Evolutionary conservation across 2,888 invertebrate species (phyloP).

Genomic region (Bugula neritina): DNA sequence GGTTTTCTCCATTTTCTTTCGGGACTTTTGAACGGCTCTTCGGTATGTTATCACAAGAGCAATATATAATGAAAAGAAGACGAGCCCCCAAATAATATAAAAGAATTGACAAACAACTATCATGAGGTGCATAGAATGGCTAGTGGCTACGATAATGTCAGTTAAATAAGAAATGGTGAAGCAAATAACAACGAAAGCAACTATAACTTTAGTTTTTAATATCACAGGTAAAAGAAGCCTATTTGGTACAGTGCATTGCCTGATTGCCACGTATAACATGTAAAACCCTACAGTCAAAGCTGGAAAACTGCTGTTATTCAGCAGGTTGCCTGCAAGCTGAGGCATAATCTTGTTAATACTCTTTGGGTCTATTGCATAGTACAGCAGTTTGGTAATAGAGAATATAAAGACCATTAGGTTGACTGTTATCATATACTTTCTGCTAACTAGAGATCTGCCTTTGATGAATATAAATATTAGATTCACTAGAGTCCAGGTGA

Average conservation of each 20-base stretch:
- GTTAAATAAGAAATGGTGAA: slow-evolving; percentile 6
- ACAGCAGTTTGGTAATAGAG: slow-evolving; percentile 15
- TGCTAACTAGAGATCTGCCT: slow-evolving; percentile 2
- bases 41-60: not conserved
- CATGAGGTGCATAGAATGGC: slow-evolving; percentile 8
- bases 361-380: slow-evolving; percentile 2
- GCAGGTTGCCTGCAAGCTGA: not conserved
- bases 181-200: not conserved
- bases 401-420: slow-evolving; percentile 21
- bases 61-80: not conserved
- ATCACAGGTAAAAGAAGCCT: not conserved
- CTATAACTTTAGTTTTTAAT: slow-evolving; percentile 8
- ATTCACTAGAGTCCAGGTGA: slow-evolving; percentile 2
- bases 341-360: slow-evolving; percentile 17
- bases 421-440: slow-evolving; percentile 1
- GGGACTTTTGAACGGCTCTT: not conserved
- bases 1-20: slow-evolving; percentile 14
- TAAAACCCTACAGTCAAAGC: slow-evolving; percentile 10
- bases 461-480: not conserved
- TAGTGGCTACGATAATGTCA: not conserved
- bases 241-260: slow-evolving; percentile 23
- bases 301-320: slow-evolving; percentile 13
- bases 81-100: slow-evolving; percentile 10
- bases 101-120: slow-evolving; percentile 12
- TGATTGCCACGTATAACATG: slow-evolving; percentile 6